Evolutionary conservation across 2,888 invertebrate genomes (phyloP), one percentile per base, ranked within the genome.

Genomic region (Agonopterix alstromeriana): DNA sequence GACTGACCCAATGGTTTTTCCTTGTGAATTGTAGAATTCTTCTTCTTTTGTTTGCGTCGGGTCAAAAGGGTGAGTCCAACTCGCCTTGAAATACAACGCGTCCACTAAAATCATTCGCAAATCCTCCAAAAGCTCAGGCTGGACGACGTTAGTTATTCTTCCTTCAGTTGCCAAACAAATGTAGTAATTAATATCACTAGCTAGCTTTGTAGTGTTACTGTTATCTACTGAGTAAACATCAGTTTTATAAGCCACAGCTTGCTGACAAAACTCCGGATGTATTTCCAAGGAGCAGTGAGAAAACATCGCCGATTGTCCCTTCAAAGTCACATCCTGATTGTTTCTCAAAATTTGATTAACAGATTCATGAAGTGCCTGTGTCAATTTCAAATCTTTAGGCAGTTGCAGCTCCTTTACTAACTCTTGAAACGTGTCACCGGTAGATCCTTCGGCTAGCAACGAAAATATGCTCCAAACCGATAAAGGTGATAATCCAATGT

Each of bases 71-170:
- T 82, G 71, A 48, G 90, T 90, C 94, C 94, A 95, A 53, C 90
- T 89, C 0, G 94, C 94, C 79, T 93, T 93, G 67, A 94, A 94
- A 67, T 90, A 94, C 10, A 94, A 75, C 0, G 93, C 91, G 48
- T 93, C 93, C 0, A 93, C 85, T 58, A 94, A 69, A 36, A 94
- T 88, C 70, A 94, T 81, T 47, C 89, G 67, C 12, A 87, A 57
- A 48, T 85, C 71, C 44, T 85, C 72, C 40, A 88, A 61, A 14
- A 72, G 62, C 27, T 74, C 90, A 12, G 89, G 71, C 38, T 85
- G 80, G 2, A 96, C 89, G 3, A 94, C 89, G 50, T 93, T 86
- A 0, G 88, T 78, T 38, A 97, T 94, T 54, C 91, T 90, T 2
- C 93, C 91, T 40, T 90, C 90, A 0, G 96, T 96, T 8, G 92